Evolutionary conservation across 1,140 invertebrate genomes (phyloP), one percentile per base, ranked within the genome.

Genomic region (Diabrotica undecimpunctata): DNA sequence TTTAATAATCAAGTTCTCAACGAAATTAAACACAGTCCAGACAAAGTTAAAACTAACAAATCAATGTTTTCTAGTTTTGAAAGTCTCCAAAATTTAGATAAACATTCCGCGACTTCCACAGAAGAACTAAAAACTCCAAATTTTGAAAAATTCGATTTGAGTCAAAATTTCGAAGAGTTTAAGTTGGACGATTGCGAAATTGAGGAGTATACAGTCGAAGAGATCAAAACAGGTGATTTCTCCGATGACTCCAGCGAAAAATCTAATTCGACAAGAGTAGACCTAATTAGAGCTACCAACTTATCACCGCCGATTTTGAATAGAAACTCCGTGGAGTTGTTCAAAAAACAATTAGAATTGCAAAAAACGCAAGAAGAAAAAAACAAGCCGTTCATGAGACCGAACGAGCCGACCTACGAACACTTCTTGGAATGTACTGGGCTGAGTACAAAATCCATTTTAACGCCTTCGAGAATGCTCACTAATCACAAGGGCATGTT

Each of bases 161-260:
- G 86, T 61, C 87, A 90, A 73, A 90, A 90, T 77, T 91, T 91
- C 70, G 90, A 91, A 72, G 90, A 91, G 71, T 91, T 91, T 73
- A 90, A 90, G 75, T 80, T 91, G 65, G 90, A 91, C 68, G 89
- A 90, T 59, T 85, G 86, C 71, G 88, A 90, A 74, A 82, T 90
- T 13, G 87, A 76, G 62, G 77, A 78, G 62, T 76, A 76, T 51
- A 71, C 69, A 58, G 75, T 75, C 5, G 70, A 69, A 60, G 68
- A 69, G 36, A 67, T 67, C 35, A 51, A 64, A 37, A 68, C 63
- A 75, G 57, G 71, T 64, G 66, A 68, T 66, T 51, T 53, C 54
- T 51, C 53, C 56, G 50, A 61, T 13, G 52, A 36, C 7, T 37
- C 37, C 52, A 46, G 54, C 25, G 50, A 52, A 35, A 65, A 62